Conservation (phyloP, 1,140 invertebrate genomes). For the Dendrolimus kikuchii region DNA sequence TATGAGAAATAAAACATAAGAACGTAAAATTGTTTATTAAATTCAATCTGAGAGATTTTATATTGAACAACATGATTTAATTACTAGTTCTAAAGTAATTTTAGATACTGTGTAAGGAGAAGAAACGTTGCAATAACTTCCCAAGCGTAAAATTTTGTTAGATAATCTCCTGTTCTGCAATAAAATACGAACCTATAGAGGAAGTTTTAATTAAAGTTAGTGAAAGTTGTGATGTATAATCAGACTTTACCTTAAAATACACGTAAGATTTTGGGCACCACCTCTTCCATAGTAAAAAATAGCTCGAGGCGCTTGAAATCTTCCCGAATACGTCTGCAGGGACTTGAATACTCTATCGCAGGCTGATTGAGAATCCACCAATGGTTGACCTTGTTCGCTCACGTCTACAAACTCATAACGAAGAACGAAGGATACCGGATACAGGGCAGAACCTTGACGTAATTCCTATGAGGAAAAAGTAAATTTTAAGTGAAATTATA, state of each 20-base stretch:
- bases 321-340: constrained; percentile 71
- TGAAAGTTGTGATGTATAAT: constrained; percentile 1
- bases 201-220: constrained; percentile 2
- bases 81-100: neutral
- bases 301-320: constrained; percentile 83
- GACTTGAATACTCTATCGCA: constrained; percentile 76
- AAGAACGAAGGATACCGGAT: constrained; percentile 83
- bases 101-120: neutral
- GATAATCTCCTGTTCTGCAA: too few species aligned
- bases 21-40: too few species aligned
- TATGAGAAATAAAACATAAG: too few species aligned
- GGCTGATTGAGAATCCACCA: constrained; percentile 69
- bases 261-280: constrained; percentile 82
- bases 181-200: too few species aligned
- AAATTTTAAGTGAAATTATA: neutral
- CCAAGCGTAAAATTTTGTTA: too few species aligned
- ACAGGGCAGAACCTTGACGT: constrained; percentile 83
- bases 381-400: constrained; percentile 75
- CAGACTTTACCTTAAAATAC: constrained; percentile 73
- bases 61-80: neutral
- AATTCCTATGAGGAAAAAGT: constrained; percentile 70
- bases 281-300: constrained; percentile 88
- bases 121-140: too few species aligned
- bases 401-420: constrained; percentile 85
- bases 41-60: too few species aligned